Percentiles rank a stretch among this genome's conserved stretches.
Conservation (phyloP, 2,888 invertebrate species). For the Dione juno region DNA sequence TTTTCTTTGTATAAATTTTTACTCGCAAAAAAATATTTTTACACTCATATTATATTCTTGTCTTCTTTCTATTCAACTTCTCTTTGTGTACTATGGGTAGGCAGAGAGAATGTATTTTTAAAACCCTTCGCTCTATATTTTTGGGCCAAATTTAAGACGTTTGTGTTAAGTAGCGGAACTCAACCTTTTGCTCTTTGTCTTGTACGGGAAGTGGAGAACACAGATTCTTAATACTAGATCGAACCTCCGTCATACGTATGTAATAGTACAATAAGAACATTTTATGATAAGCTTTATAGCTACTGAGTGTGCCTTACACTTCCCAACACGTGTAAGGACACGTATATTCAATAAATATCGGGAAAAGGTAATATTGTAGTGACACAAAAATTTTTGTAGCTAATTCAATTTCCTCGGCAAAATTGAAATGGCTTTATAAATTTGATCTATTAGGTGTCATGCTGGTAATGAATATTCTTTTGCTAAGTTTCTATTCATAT, state of each 20-base stretch:
- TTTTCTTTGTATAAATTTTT: background rate
- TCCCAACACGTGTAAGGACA: background rate
- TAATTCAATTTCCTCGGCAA: conserved; percentile 18
- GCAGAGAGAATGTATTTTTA: no score
- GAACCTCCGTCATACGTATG: background rate
- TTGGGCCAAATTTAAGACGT: no score
- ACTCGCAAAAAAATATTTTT: no score
- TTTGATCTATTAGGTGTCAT: background rate
- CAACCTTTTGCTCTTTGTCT: no score
- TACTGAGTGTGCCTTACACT: background rate
- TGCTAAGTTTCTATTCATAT: no score
- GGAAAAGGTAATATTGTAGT: conserved; percentile 15
- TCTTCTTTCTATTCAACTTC: no score
- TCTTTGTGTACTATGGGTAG: no score
- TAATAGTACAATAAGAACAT: background rate
- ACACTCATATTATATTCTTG: no score
- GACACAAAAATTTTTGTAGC: background rate
- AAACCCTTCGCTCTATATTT: no score
- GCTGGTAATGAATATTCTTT: background rate
- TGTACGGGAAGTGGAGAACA: no score
- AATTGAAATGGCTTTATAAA: conserved; percentile 13
- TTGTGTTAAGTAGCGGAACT: no score
- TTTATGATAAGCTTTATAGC: background rate
- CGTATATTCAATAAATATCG: conserved; percentile 5
- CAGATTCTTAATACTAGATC: no score